These are phyloP conservation scores for Champsocephalus esox DNA, from an alignment of 2,797 vertebrate species.

Conservation along the genomic window DNA sequence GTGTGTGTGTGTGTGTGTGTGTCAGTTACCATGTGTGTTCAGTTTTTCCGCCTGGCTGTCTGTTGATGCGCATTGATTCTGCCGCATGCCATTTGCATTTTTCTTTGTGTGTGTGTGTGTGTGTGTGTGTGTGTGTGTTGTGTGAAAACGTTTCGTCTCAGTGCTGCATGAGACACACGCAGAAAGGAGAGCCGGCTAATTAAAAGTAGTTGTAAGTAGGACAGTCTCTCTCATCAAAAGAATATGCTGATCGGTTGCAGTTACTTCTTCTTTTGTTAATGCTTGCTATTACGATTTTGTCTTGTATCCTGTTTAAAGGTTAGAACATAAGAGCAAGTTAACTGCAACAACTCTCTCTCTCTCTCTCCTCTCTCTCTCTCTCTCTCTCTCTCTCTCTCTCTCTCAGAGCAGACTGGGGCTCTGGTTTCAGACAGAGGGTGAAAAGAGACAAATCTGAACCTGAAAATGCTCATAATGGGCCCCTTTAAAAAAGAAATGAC, in stretches of 20 bases:
- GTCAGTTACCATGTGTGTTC: constrained; percentile 29
- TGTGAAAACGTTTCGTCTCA: constrained; percentile 5
- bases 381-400: too few relatives aligned
- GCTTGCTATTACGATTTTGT: neutral
- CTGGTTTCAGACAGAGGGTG: too few relatives aligned
- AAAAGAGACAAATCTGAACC: too few relatives aligned
- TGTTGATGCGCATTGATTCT: constrained; percentile 55
- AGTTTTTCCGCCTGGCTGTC: constrained; percentile 22
- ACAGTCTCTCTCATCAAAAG: constrained; percentile 33
- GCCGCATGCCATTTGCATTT: constrained; percentile 50
- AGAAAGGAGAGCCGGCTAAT: constrained; percentile 39
- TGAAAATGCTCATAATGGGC: too few relatives aligned
- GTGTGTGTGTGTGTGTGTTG: constrained; percentile 16
- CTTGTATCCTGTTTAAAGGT: constrained; percentile 18
- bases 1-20: constrained; percentile 14
- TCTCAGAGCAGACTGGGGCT: too few relatives aligned
- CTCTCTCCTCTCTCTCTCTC: too few relatives aligned
- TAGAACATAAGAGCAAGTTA: constrained; percentile 9
- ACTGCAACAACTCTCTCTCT: neutral
- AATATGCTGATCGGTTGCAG: constrained; percentile 41
- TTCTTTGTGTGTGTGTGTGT: constrained; percentile 25
- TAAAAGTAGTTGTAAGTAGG: constrained; percentile 53
- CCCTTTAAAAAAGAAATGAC: too few relatives aligned
- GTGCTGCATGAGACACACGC: constrained; percentile 17
- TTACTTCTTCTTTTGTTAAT: neutral